phyloP scores from a whole-genome alignment of 1,140 invertebrate genomes.

The Helicoverpa zea region DNA sequence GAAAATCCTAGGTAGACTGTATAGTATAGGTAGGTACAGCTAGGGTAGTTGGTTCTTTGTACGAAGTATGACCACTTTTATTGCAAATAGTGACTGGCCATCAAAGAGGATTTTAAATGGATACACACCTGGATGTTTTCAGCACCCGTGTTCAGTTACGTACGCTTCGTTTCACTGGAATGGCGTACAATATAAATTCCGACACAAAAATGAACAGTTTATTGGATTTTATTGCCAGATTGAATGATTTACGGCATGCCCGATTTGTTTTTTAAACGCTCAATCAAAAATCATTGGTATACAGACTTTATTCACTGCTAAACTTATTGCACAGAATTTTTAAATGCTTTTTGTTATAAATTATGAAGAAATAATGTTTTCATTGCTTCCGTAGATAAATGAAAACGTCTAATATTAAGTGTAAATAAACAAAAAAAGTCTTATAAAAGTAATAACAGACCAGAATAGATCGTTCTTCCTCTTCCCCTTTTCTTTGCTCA shows the following conservation, averaged over 20 bases:
- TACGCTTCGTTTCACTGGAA: conserved; percentile 21
- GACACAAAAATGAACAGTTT: conserved; percentile 10
- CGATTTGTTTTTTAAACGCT: not conserved
- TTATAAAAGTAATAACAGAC: not conserved
- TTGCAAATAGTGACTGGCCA: conserved; percentile 18
- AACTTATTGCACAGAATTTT: too few relatives aligned
- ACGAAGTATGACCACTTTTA: not conserved
- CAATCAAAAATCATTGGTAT: not conserved
- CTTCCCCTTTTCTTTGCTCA: conserved; percentile 17
- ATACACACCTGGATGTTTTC: conserved; percentile 25
- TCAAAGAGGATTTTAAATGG: conserved; percentile 35
- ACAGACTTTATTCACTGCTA: too few relatives aligned
- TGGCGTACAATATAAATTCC: conserved; percentile 26
- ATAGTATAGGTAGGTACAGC: too few relatives aligned
- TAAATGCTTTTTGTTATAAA: not conserved
- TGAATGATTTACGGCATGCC: conserved; percentile 1
- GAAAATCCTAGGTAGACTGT: too few relatives aligned
- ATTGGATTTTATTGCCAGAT: conserved; percentile 21
- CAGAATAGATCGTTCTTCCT: not conserved
- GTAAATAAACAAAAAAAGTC: not conserved
- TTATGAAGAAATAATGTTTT: not conserved
- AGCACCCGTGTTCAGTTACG: not conserved
- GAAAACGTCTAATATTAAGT: too few relatives aligned
- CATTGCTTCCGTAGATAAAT: too few relatives aligned
- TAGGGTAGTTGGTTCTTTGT: not conserved